Evolutionary conservation across 2,888 invertebrate species (phyloP).

Genomic region (Quadroppia sp.): DNA sequence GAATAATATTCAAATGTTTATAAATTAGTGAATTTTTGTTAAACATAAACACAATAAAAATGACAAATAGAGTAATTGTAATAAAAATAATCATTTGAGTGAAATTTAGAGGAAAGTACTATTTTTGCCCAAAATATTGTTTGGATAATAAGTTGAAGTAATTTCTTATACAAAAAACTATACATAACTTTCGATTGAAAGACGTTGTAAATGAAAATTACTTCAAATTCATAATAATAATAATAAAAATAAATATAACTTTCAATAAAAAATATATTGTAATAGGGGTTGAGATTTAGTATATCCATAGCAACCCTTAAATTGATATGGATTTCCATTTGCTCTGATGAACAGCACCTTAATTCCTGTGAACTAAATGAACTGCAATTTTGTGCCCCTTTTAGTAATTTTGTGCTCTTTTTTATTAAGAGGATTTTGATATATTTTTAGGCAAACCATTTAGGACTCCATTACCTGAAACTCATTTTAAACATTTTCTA

Average conservation of each 20-base stretch:
- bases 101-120: neutral
- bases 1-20: too few species aligned
- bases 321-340: conserved; percentile 21
- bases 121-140: neutral
- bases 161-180: neutral
- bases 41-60: too few species aligned
- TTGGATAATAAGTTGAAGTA: neutral
- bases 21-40: too few species aligned
- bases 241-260: neutral
- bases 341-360: conserved; percentile 20
- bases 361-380: neutral
- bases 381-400: neutral
- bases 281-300: conserved; percentile 10
- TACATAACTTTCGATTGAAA: neutral
- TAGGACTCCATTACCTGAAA: conserved; percentile 16
- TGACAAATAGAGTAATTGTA: conserved; percentile 1
- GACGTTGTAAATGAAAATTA: neutral
- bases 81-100: neutral
- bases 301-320: conserved; percentile 25
- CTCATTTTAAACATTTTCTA: neutral
- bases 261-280: conserved; percentile 3
- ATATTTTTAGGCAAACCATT: neutral
- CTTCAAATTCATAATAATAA: conserved; percentile 21
- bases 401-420: conserved; percentile 6
- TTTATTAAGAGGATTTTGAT: neutral